These are phyloP conservation scores for Danaus melanippus DNA, from an alignment of 1,140 invertebrate genomes.

Conservation along the genomic window DNA sequence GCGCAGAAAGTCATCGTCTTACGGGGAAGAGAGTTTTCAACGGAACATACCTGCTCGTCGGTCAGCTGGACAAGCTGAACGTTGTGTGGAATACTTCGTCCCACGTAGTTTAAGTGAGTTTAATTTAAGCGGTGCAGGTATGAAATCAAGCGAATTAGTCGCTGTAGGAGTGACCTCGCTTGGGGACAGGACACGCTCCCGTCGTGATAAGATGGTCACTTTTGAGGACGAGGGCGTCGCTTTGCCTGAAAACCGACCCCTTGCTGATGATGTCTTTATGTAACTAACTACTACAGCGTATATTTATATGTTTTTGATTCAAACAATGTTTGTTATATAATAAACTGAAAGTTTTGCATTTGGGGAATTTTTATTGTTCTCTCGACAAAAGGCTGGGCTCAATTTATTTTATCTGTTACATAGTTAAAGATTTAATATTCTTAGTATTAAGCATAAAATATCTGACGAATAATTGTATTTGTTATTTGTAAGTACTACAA, in stretches of 20 bases:
- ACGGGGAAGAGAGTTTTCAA: constrained; percentile 72
- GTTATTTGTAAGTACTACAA: no score
- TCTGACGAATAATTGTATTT: no score
- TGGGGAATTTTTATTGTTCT: neutral
- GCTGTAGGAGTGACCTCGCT: constrained; percentile 14
- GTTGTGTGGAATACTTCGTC: constrained; percentile 85
- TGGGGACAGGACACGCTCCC: constrained; percentile 38
- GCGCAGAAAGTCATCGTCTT: constrained; percentile 70
- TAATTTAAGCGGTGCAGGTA: constrained; percentile 77
- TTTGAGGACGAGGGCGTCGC: constrained; percentile 80
- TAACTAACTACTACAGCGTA: constrained; percentile 32
- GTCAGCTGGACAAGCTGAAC: constrained; percentile 75
- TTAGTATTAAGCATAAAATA: no score
- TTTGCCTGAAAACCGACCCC: constrained; percentile 20
- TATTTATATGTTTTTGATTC: constrained; percentile 32
- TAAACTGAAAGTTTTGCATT: constrained; percentile 49
- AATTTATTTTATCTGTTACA: no score
- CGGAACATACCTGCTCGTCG: constrained; percentile 76
- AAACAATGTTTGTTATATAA: constrained; percentile 55
- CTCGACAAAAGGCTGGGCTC: no score
- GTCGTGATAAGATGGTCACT: constrained; percentile 85
- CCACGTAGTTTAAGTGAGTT: constrained; percentile 87
- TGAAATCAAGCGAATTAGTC: constrained; percentile 14
- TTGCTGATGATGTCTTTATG: constrained; percentile 65
- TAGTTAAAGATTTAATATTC: no score